Evolutionary conservation across 2,888 invertebrate genomes (phyloP).

Genomic region (Pasiphila rectangulata): DNA sequence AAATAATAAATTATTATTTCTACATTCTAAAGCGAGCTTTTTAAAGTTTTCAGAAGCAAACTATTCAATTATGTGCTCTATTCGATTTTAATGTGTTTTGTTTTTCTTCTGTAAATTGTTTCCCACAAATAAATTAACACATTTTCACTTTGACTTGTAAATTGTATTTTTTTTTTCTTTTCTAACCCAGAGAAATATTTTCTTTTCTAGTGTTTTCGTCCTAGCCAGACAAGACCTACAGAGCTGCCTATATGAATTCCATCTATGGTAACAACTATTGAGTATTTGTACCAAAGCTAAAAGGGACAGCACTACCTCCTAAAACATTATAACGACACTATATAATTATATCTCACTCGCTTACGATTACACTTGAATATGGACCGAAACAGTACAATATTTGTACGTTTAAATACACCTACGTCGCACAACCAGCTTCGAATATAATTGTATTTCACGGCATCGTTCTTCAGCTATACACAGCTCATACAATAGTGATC

Average conservation of each 20-base stretch:
- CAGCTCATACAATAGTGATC: no score
- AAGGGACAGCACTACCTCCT: slow-evolving; percentile 44
- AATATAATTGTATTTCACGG: no score
- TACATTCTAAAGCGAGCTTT: no score
- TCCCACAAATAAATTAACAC: no score
- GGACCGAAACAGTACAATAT: slow-evolving; percentile 22
- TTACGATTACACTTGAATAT: slow-evolving; percentile 21
- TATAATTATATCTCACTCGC: slow-evolving; percentile 61
- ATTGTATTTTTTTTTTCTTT: not conserved
- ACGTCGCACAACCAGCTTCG: slow-evolving; percentile 2
- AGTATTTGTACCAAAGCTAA: slow-evolving; percentile 77
- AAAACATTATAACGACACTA: slow-evolving; percentile 26
- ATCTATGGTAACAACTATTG: slow-evolving; percentile 68
- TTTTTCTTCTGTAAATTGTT: no score
- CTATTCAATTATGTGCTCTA: no score
- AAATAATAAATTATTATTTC: no score
- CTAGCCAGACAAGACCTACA: slow-evolving; percentile 20
- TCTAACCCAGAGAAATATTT: not conserved
- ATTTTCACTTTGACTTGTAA: no score
- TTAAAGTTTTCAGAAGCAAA: no score
- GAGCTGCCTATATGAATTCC: slow-evolving; percentile 50
- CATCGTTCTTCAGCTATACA: no score
- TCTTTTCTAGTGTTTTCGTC: not conserved
- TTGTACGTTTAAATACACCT: slow-evolving; percentile 13
- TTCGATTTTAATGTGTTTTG: no score